phyloP scores from a whole-genome alignment of 2,113 vertebrate species.

The Euleptes europaea region DNA sequence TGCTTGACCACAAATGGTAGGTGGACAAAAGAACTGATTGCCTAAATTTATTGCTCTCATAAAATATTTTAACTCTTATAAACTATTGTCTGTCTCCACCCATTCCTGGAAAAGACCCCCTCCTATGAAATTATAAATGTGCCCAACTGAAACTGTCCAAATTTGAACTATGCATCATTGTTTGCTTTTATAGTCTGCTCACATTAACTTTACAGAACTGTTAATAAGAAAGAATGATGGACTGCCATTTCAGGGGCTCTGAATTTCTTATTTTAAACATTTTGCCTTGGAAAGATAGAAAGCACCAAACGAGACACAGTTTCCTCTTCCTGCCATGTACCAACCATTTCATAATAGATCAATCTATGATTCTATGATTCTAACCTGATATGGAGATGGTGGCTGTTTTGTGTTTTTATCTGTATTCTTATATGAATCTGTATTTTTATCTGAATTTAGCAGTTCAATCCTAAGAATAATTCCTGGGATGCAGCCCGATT shows the following conservation, averaged over 20 bases:
- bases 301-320: background rate
- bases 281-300: conserved; percentile 17
- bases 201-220: conserved; percentile 55
- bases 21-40: background rate
- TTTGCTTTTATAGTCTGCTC: conserved; percentile 51
- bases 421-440: conserved; percentile 36
- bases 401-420: conserved; percentile 4
- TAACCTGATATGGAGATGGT: conserved; percentile 35
- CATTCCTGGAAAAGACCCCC: background rate
- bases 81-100: background rate
- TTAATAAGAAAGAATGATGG: conserved; percentile 60
- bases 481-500: no score
- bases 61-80: background rate
- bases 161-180: conserved; percentile 21
- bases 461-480: no score
- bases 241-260: conserved; percentile 57
- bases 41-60: background rate
- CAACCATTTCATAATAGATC: conserved; percentile 39
- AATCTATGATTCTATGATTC: no score
- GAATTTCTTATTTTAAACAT: conserved; percentile 32
- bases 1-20: background rate
- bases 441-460: background rate
- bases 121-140: background rate
- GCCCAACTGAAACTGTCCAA: conserved; percentile 2
- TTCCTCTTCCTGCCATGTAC: background rate